Evolutionary conservation across 1,140 invertebrate species (phyloP).

Genomic region (Potamilus streckersoni): DNA sequence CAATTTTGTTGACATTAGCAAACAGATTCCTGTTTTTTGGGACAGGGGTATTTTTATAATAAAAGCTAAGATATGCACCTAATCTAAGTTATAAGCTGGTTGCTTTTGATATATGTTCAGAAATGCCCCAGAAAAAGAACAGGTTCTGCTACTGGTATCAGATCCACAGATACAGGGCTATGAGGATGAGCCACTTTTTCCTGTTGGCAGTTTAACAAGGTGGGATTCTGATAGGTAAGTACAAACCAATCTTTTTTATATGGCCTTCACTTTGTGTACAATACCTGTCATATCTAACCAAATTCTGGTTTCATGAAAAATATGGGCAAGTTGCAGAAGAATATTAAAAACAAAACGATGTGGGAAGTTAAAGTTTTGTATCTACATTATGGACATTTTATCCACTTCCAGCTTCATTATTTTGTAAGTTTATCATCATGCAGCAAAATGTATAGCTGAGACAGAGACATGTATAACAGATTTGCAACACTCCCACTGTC

Average conservation of each 20-base stretch:
- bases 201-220: constrained; percentile 71
- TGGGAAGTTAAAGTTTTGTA: no score
- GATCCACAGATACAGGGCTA: constrained; percentile 92
- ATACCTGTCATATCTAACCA: not conserved
- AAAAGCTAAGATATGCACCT: no score
- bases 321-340: not conserved
- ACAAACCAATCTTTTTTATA: not conserved
- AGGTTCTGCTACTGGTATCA: constrained; percentile 82
- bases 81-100: no score
- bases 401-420: no score
- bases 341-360: no score
- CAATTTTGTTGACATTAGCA: no score
- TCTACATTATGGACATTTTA: no score
- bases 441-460: not conserved
- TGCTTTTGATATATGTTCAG: not conserved
- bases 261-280: not conserved
- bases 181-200: constrained; percentile 73
- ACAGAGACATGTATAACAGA: not conserved
- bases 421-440: no score
- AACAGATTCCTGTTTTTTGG: no score
- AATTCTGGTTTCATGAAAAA: not conserved
- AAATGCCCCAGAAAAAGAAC: constrained; percentile 40
- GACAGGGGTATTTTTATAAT: no score
- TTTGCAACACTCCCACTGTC: not conserved
- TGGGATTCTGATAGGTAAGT: constrained; percentile 87